Evolutionary conservation across 2,113 vertebrate species (phyloP), one percentile per base, ranked within the genome.

Genomic region (Australoheros scitulus): DNA sequence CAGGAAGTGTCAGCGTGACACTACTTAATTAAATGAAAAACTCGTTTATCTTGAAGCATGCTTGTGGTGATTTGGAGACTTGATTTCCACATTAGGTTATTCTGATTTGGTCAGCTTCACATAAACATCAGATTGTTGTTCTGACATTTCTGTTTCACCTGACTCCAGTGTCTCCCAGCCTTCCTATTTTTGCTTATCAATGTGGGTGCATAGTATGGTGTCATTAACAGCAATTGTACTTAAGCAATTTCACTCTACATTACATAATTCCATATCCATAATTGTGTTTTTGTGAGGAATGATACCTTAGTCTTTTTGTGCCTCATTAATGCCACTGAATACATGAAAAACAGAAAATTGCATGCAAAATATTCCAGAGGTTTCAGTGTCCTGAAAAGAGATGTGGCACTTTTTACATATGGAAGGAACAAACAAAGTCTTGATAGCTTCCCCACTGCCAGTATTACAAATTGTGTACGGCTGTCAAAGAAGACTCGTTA

Each of bases 1-100:
- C 55, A 70, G 64, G 26, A 59, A 68, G 11, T 65, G 57, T 76
- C 79, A 57, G 80, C n/a, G 4, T 80, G 47, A 61, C 36, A 24
- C 56, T 58, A 41, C 61, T 70, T 41, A 10, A 80, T 70, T 70
- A 22, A 64, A 43, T 76, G 6, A 76, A 26, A 82, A 56, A 61
- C 34, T 60, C 9, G 38, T 82, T 60, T 79, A 20, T 68, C 50
- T 15, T 64, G 14, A 81, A 61, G 65, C 29, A 22, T 10, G 38
- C 17, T 32, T 58, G 17, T 57, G 34, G 52, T 38, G 13, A 87
- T 55, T 64, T 55, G 17, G 38, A 34, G 9, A 34, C 18, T 56
- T 50, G 32, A n/a, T 47, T 77, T 41, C 10, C 14, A 34, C 75
- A 75, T 65, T 56, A n/a, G 5, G 43, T 82, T 50, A 74, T 63